Evolutionary conservation across 2,888 invertebrate genomes (phyloP), one percentile per base, ranked within the genome.

Genomic region (Aspidiotus destructor): DNA sequence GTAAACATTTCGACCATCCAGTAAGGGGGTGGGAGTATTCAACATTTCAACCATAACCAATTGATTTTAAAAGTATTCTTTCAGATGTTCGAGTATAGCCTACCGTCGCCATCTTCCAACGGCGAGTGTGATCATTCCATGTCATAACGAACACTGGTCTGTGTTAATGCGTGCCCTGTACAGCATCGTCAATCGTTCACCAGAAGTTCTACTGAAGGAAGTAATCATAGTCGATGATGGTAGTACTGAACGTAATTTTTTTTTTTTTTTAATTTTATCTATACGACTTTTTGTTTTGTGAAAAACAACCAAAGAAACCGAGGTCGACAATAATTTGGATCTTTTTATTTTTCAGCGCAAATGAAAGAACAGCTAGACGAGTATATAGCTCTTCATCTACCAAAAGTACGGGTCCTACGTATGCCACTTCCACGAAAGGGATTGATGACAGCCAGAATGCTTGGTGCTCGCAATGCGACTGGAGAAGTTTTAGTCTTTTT

Each of bases 81-180:
- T 11, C 72, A 82, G 84, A 8, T 93, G 92, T 76, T 82, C 81
- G 73, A 79, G 79, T 28, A 86, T 85, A 75, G 80, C 81, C 73
- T 92, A 92, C 75, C 78, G 85, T 67, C 82, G 82, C 72, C 80
- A 84, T 0, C 78, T 93, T 70, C 91, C 91, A 0, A 83, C 85
- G 0, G 88, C 89, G n/a, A 92, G 92, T 76, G 86, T 96, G 7
- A 86, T 96, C 65, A 87, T 96, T 28, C 94, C 95, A 1, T 95
- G 94, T 76, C 92, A 92, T 77, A 92, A 96, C 75, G 95, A 96
- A 76, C 93, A 95, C 76, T 90, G 89, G 82, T 86, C 86, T 58
- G 92, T 93, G 0, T 78, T 96, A 62, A 77, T 94, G 13, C 77
- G 88, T 73, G 91, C 87, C 58, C 87, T 84, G 15, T 81, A 84